Conservation (phyloP, 1,140 invertebrate species). For the Oscheius sp. region DNA sequence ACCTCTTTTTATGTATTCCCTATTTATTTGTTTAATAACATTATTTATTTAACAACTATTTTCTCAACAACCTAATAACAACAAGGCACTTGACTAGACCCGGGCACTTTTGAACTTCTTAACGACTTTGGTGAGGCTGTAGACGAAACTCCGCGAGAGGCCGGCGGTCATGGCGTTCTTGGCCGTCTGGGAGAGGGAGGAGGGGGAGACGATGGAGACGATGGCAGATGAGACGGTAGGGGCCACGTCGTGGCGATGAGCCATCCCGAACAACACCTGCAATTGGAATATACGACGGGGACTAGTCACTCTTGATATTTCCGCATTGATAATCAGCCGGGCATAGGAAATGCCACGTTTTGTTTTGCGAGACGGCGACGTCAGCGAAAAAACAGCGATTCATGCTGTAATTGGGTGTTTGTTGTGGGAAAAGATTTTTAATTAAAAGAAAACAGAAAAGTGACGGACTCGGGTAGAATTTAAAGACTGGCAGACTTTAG, state of each 20-base stretch:
- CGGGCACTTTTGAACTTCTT: conserved; percentile 48
- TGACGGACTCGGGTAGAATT: no score
- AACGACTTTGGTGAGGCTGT: conserved; percentile 35
- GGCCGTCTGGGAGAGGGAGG: conserved; percentile 42
- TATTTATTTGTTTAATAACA: no score
- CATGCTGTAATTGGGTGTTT: no score
- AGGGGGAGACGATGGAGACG: conserved; percentile 39
- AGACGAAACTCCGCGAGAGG: conserved; percentile 43
- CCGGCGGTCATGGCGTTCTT: conserved; percentile 54
- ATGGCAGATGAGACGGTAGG: conserved; percentile 36
- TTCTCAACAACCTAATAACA: neutral
- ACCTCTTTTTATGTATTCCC: no score
- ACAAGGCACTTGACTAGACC: neutral
- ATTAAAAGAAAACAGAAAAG: no score
- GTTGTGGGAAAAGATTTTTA: no score
- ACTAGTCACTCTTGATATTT: neutral
- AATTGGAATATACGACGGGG: conserved; percentile 19
- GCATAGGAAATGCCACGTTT: no score
- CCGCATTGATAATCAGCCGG: no score
- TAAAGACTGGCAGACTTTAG: no score
- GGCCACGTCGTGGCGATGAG: conserved; percentile 53
- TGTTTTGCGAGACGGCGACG: no score
- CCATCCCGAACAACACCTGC: conserved; percentile 50
- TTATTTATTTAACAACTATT: no score
- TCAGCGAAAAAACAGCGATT: no score